A percentile compares a stretch with the other conserved stretches of the same genome.
Evolutionary conservation across 2,797 vertebrate species (phyloP).

Genomic region (Leptoclinus maculatus): DNA sequence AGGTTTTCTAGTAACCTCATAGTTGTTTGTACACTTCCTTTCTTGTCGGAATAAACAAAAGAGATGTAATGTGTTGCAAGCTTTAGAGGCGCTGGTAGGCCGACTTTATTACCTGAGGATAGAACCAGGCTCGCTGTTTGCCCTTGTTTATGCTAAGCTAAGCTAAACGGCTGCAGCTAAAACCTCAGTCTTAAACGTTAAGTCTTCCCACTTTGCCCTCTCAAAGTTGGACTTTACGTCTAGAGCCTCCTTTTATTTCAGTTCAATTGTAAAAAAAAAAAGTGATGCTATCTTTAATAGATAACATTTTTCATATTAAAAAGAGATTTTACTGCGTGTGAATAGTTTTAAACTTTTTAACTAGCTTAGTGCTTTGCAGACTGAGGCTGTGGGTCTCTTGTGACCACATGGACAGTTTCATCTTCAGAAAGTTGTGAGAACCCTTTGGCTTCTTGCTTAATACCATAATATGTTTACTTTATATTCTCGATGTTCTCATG

Average conservation of each 20-base stretch:
- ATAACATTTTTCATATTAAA: neutral
- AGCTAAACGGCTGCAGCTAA: neutral
- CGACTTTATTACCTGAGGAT: neutral
- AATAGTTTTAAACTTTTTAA: constrained; percentile 11
- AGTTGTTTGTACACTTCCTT: neutral
- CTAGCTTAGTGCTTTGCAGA: neutral
- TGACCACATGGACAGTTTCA: neutral
- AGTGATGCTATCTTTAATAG: neutral
- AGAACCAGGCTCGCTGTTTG: neutral
- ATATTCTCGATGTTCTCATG: constrained; percentile 7
- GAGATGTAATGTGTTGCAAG: neutral
- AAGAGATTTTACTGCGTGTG: neutral
- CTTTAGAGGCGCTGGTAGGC: no score
- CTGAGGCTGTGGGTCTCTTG: constrained; percentile 10
- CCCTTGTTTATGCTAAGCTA: neutral
- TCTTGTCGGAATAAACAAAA: neutral
- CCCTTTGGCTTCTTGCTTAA: constrained; percentile 12
- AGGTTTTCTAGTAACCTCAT: neutral
- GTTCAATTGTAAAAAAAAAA: neutral
- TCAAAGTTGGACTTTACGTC: neutral
- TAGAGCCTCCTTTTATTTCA: neutral
- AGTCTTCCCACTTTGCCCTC: neutral
- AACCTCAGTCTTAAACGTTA: neutral
- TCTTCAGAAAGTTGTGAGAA: neutral
- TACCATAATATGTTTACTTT: constrained; percentile 8